Conservation (phyloP, 1,140 invertebrate genomes). For the Pseudomyrmex gracilis region DNA sequence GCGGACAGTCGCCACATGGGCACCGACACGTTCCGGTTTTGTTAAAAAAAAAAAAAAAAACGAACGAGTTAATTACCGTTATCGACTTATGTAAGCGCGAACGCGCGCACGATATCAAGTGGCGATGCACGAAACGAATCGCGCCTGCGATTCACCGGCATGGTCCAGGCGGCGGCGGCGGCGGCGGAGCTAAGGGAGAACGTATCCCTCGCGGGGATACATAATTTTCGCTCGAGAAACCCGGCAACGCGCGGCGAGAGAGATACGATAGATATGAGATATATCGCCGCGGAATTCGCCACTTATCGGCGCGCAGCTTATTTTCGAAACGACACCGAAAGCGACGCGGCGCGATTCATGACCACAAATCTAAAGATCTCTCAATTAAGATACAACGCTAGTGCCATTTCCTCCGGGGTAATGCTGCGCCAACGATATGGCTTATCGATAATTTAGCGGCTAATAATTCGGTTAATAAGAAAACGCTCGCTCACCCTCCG, state of each 20-base stretch:
- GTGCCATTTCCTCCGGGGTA: conserved; percentile 4
- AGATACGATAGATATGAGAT: conserved; percentile 5
- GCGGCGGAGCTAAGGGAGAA: conserved; percentile 6
- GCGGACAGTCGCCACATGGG: not conserved
- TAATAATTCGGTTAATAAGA: conserved; percentile 36
- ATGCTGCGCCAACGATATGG: not conserved
- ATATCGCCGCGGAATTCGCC: not conserved
- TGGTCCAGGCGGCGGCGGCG: conserved; percentile 39
- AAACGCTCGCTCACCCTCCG: not conserved
- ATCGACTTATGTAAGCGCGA: conserved; percentile 60
- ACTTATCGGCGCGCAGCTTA: not conserved
- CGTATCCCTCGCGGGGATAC: conserved; percentile 17
- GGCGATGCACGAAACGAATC: conserved; percentile 24
- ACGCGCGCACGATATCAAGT: not conserved
- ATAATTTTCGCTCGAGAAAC: not conserved
- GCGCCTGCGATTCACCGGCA: conserved; percentile 44
- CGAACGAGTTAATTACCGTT: conserved; percentile 70
- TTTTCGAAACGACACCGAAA: conserved; percentile 34
- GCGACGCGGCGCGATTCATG: not conserved
- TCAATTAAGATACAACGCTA: conserved; percentile 30
- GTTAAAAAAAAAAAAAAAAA: conserved; percentile 48
- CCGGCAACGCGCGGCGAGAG: not conserved
- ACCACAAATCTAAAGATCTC: conserved; percentile 8
- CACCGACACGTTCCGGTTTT: not conserved
- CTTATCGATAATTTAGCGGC: conserved; percentile 9